These are phyloP conservation scores for Corythaixoides concolor DNA, from an alignment of 2,113 vertebrate genomes.

Conservation along the genomic window DNA sequence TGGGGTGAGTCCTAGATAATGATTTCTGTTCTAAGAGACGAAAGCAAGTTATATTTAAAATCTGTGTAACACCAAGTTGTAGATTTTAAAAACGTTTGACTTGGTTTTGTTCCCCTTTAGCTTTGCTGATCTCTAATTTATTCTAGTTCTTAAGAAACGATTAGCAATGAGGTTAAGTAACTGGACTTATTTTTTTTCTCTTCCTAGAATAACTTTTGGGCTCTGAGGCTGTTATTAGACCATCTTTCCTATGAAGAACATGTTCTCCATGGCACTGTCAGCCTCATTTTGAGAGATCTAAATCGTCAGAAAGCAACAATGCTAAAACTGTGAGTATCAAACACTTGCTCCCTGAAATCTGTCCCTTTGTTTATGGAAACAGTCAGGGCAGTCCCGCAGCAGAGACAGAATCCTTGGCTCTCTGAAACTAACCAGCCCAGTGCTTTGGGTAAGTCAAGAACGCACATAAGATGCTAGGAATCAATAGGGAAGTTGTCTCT, in stretches of 20 bases:
- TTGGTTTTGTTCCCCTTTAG: not conserved
- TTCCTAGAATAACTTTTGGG: conserved; percentile 66
- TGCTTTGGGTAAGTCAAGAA: not conserved
- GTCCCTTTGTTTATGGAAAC: not conserved
- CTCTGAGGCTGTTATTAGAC: conserved; percentile 54
- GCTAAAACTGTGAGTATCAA: conserved; percentile 39
- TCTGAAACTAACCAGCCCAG: not conserved
- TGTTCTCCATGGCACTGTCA: not conserved
- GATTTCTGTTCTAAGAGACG: not conserved
- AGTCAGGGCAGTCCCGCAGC: not conserved
- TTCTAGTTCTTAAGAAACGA: not conserved
- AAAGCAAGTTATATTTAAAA: not conserved
- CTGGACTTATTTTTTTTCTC: not conserved
- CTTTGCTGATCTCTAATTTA: not conserved
- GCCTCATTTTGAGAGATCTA: conserved; percentile 19
- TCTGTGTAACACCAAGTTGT: not conserved
- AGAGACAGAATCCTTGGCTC: not conserved
- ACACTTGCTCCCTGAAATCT: not conserved
- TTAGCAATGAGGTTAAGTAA: not conserved
- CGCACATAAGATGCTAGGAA: not conserved
- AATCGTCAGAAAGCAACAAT: not conserved
- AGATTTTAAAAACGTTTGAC: not conserved
- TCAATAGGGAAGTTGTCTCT: not conserved
- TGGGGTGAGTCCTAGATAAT: conserved; percentile 39
- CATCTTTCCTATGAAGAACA: not conserved